Evolutionary conservation across 2,113 vertebrate genomes (phyloP), one percentile per base, ranked within the genome.

Genomic region (Callopanchax toddi): DNA sequence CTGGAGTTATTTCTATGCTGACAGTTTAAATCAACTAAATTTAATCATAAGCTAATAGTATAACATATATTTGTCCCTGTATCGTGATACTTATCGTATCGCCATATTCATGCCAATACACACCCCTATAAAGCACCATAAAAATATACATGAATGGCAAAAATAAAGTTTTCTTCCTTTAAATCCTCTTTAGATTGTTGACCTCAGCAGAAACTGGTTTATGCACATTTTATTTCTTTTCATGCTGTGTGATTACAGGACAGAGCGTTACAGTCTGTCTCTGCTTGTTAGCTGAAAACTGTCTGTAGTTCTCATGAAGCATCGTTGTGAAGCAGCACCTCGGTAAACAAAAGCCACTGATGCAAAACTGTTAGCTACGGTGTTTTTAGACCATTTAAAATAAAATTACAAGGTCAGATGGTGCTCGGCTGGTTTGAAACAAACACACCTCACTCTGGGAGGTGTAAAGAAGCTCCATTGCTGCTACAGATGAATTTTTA

Each of bases 321-420:
- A 37, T 3, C 11, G 36, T 11, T 50, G 48, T 51, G 52, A 70
- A 44, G 34, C 44, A 75, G 51, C 45, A 10, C 13, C 52, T 60
- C 43, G 49, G 25, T 64, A 51, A 71, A 48, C 29, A 65, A 32
- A 49, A n/a, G 51, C 44, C 40, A 21, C 3, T 67, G 57, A 60
- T 48, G 67, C 54, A 73, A 78, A 73, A 73, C 52, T 62, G 55
- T 36, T 17, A 46, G 40, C 44, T 44, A 34, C 67, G 71, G 50
- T 39, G 21, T 54, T 51, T 45, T 46, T 17, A 26, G 17, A 48
- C 29, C 23, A 32, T 54, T 37, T 61, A 36, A 56, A 32, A 32
- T 32, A 32, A 63, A 57, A 36, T 25, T 46, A 36, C 32, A 21
- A 10, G 37, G 67, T 20, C 22, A 16, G 42, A 5, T 61, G 11